Evolutionary conservation across 2,113 vertebrate genomes (phyloP).

Genomic region (Copsychus sechellarum): DNA sequence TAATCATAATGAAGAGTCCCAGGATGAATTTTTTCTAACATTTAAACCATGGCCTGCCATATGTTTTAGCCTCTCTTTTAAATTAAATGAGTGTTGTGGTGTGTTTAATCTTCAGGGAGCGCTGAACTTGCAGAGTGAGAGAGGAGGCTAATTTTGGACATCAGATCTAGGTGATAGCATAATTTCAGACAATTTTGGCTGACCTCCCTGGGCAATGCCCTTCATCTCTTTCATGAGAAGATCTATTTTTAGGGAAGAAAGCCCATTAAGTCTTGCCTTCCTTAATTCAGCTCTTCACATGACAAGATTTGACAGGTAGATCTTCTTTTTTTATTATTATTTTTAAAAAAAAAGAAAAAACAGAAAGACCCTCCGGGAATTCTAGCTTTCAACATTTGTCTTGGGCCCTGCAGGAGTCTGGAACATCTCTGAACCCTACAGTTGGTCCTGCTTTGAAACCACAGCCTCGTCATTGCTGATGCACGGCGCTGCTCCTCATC

Average conservation of each 20-base stretch:
- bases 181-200: constrained; percentile 34
- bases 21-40: neutral
- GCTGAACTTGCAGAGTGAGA: neutral
- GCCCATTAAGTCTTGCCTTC: neutral
- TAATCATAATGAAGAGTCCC: neutral
- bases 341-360: neutral
- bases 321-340: neutral
- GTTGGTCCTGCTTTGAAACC: constrained; percentile 42
- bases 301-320: constrained; percentile 30
- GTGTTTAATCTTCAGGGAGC: constrained; percentile 40
- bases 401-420: constrained; percentile 54
- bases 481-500: neutral
- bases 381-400: constrained; percentile 55
- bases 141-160: constrained; percentile 46
- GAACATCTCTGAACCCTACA: constrained; percentile 49
- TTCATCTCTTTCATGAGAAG: constrained; percentile 22
- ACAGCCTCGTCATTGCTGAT: neutral
- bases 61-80: constrained; percentile 13
- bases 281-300: constrained; percentile 11
- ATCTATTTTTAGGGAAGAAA: constrained; percentile 54
- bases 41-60: neutral
- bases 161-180: constrained; percentile 10
- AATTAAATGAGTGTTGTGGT: constrained; percentile 13
- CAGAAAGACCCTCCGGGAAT: constrained; percentile 35
- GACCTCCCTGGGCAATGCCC: constrained; percentile 47